Evolutionary conservation across 2,888 invertebrate species (phyloP).

Genomic region (Globia sparganii): DNA sequence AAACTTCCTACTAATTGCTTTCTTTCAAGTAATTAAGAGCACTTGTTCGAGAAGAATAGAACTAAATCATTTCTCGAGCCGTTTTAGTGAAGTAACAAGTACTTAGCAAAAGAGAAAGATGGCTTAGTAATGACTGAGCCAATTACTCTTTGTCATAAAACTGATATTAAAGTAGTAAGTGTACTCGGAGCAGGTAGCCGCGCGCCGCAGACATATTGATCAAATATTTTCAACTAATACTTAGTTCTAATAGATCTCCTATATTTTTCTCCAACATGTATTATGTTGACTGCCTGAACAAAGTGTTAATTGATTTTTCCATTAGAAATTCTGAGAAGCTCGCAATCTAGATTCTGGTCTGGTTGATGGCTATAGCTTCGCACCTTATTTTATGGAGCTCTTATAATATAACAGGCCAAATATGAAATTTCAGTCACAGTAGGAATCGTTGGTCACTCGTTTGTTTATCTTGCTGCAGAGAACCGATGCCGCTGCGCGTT

Average conservation of each 20-base stretch:
- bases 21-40: background rate
- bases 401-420: background rate
- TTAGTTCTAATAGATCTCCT: background rate
- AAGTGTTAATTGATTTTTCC: background rate
- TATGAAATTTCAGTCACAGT: background rate
- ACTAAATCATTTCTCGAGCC: background rate
- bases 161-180: background rate
- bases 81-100: constrained; percentile 3
- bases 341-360: background rate
- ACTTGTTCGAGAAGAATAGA: background rate
- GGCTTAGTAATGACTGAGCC: background rate
- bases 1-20: constrained; percentile 1
- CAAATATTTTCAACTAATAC: background rate
- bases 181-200: background rate
- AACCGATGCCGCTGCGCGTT: constrained; percentile 72
- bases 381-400: background rate
- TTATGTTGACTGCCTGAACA: background rate
- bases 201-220: background rate
- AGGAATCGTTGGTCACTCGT: background rate
- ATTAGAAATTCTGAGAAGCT: background rate
- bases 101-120: background rate
- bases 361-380: background rate
- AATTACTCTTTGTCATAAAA: constrained; percentile 5
- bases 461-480: constrained; percentile 65
- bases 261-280: background rate